These are phyloP conservation scores for Actinostola sp. DNA, from an alignment of 92 coral and sea anemone genomes.

Conservation along the genomic window DNA sequence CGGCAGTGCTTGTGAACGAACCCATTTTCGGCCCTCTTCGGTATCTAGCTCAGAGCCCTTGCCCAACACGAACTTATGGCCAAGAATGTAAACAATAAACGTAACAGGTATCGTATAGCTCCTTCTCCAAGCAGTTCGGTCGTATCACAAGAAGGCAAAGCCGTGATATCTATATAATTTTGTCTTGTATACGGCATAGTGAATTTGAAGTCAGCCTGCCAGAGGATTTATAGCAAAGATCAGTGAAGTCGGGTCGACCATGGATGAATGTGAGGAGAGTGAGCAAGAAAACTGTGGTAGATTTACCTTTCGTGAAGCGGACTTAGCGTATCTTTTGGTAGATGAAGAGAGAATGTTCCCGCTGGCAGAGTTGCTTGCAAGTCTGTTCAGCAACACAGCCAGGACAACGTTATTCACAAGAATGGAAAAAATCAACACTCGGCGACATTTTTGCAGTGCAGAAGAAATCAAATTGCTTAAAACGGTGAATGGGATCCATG, in stretches of 20 bases:
- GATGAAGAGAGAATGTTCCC: conserved; percentile 87
- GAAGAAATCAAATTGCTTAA: conserved; percentile 82
- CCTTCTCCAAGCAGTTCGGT: conserved; percentile 11
- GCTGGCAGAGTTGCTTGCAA: conserved; percentile 79
- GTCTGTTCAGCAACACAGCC: conserved; percentile 77
- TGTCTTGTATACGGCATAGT: neutral
- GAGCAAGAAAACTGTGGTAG: conserved; percentile 63
- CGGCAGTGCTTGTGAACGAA: conserved; percentile 1
- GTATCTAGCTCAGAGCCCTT: neutral
- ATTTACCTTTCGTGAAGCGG: conserved; percentile 80
- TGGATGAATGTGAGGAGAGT: conserved; percentile 33
- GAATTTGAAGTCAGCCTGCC: neutral
- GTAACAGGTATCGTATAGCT: neutral
- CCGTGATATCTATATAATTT: conserved; percentile 5
- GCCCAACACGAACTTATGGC: conserved; percentile 9
- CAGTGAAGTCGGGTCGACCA: conserved; percentile 13
- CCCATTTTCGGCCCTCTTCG: conserved; percentile 36
- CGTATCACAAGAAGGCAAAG: neutral
- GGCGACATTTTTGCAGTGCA: conserved; percentile 86
- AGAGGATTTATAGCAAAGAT: conserved; percentile 13
- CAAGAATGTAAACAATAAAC: conserved; percentile 43
- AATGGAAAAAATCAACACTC: conserved; percentile 90
- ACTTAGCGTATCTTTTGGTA: conserved; percentile 83
- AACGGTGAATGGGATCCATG: conserved; percentile 92
- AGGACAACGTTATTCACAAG: conserved; percentile 91